Evolutionary conservation across 2,888 invertebrate genomes (phyloP).

Genomic region (Lordiphosa andalusiaca): DNA sequence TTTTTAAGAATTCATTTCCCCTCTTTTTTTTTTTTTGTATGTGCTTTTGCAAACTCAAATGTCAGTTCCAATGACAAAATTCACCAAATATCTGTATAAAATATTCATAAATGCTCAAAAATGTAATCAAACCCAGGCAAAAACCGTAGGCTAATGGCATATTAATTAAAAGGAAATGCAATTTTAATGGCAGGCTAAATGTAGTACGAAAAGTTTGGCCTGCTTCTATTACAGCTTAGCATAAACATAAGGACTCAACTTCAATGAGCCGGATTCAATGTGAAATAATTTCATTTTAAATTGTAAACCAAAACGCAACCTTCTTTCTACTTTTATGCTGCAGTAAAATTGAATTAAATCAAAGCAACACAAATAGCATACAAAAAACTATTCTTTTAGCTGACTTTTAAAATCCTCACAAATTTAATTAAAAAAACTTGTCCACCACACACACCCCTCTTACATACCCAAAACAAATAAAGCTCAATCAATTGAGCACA

Average conservation of each 20-base stretch:
- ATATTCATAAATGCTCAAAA: conserved; percentile 4
- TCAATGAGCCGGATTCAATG: conserved; percentile 5
- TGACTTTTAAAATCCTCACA: conserved; percentile 69
- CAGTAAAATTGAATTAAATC: conserved; percentile 46
- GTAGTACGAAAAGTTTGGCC: conserved; percentile 10
- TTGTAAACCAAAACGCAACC: conserved; percentile 7
- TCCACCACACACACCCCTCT: conserved; percentile 19
- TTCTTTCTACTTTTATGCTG: conserved; percentile 5
- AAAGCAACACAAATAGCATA: conserved; percentile 35
- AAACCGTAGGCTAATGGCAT: conserved; percentile 21
- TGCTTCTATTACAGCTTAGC: background rate
- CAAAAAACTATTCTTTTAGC: conserved; percentile 13
- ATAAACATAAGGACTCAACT: background rate
- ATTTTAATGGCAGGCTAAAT: conserved; percentile 13
- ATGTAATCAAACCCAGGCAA: background rate
- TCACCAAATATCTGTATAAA: background rate
- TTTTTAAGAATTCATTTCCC: too few relatives aligned
- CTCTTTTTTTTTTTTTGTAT: too few relatives aligned
- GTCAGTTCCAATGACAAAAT: too few relatives aligned
- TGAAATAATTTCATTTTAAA: conserved; percentile 3
- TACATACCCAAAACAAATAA: conserved; percentile 40
- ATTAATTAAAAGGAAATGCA: conserved; percentile 30
- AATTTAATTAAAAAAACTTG: conserved; percentile 64
- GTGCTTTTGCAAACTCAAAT: too few relatives aligned
- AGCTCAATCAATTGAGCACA: conserved; percentile 69